Percentiles rank a stretch among this genome's conserved stretches.
Evolutionary conservation across 2,797 vertebrate genomes (phyloP).

Genomic region (Lophius americanus): DNA sequence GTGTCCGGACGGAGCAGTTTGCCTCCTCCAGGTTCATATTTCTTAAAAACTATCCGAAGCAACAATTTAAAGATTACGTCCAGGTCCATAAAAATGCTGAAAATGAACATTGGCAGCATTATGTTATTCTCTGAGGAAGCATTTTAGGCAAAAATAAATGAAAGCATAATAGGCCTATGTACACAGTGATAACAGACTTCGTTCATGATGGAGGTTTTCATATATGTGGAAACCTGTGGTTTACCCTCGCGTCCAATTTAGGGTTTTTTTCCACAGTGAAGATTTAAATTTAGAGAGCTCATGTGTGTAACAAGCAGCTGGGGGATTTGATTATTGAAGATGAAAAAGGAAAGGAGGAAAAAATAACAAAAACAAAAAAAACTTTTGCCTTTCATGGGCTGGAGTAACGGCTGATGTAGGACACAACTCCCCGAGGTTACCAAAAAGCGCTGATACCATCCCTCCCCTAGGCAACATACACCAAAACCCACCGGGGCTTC

Average conservation of each 20-base stretch:
- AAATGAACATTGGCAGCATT: too few species aligned
- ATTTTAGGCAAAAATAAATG: background rate
- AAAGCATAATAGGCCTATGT: background rate
- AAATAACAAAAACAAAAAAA: background rate
- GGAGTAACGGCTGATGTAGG: conserved; percentile 29
- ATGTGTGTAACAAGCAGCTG: conserved; percentile 12
- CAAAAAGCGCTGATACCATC: background rate
- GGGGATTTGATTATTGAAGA: conserved; percentile 31
- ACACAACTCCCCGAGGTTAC: conserved; percentile 21
- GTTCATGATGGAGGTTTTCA: background rate
- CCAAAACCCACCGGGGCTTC: conserved; percentile 3
- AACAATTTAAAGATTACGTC: background rate
- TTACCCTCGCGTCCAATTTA: conserved; percentile 10
- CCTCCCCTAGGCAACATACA: conserved; percentile 10
- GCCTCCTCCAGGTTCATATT: background rate
- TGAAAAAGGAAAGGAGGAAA: conserved; percentile 1
- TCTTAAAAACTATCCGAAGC: background rate
- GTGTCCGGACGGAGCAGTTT: too few species aligned
- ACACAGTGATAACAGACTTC: background rate
- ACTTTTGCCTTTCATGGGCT: conserved; percentile 18
- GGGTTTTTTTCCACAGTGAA: background rate
- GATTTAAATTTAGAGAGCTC: conserved; percentile 38
- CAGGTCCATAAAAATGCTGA: too few species aligned
- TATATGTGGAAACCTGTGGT: conserved; percentile 3
- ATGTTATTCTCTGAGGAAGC: background rate